Evolutionary conservation across 1,140 invertebrate species (phyloP).

Genomic region (Drosophila nigrodunni): DNA sequence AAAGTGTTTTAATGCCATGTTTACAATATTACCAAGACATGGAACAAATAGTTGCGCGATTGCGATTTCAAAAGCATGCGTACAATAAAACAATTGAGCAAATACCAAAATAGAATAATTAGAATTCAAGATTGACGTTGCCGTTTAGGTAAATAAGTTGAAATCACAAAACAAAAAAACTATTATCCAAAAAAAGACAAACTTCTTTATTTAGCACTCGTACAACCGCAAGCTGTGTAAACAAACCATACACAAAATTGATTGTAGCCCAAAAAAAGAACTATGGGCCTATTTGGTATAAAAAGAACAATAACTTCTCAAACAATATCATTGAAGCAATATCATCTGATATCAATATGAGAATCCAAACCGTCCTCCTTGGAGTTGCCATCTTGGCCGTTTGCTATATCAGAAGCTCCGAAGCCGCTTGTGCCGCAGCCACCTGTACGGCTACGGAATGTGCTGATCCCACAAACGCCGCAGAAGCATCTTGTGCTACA

Average conservation of each 20-base stretch:
- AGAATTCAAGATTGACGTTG: not conserved
- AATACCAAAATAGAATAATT: constrained; percentile 3
- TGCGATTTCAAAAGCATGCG: not conserved
- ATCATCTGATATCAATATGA: constrained; percentile 14
- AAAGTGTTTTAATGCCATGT: not conserved
- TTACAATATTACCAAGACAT: no score
- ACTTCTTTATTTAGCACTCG: not conserved
- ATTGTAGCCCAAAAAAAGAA: not conserved
- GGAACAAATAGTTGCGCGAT: not conserved
- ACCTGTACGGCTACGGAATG: not conserved
- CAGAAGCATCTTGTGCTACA: not conserved
- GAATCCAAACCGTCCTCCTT: constrained; percentile 19
- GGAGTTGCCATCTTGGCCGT: constrained; percentile 6
- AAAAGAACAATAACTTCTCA: not conserved
- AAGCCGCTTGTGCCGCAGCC: constrained; percentile 7
- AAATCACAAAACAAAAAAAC: not conserved
- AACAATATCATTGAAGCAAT: constrained; percentile 10
- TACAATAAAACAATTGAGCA: constrained; percentile 6
- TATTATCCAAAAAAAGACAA: constrained; percentile 3
- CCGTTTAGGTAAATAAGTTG: not conserved
- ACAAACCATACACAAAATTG: not conserved
- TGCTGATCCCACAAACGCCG: not conserved
- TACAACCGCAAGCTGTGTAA: constrained; percentile 3
- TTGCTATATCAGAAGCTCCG: constrained; percentile 9
- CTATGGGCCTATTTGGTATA: not conserved